Evolutionary conservation across 2,113 vertebrate species (phyloP), one percentile per base, ranked within the genome.

Genomic region (western clawed frog (Xenopus tropicalis)): DNA sequence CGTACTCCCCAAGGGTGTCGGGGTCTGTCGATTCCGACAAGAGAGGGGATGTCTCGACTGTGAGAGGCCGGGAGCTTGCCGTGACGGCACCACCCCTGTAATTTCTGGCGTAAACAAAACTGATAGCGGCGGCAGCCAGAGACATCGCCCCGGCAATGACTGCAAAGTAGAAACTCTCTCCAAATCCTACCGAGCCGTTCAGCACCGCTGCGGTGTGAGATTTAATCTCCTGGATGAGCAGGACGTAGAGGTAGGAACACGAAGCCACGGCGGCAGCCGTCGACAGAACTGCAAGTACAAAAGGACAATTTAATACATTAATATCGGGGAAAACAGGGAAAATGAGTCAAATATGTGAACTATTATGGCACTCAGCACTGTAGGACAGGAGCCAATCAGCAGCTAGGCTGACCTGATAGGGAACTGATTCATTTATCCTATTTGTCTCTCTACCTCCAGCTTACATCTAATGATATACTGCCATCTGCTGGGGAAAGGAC

Each of bases 81-180:
- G 21, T 46, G 12, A 16, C 3, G 1, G 10, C 6, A 19, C 16
- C 23, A 17, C 25, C 6, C 4, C 23, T 14, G 65, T 61, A 37
- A 4, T 13, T 61, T 24, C 17, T 9, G 42, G 72, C 17, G n/a
- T 37, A 61, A 17, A 11, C 12, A 17, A 25, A n/a, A 51, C 80
- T 79, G 11, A 79, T 23, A 4, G 6, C 19, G 0, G 61, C 46
- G 2, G 84, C 83, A 24, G 52, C 1, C 0, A 76, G 0, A 13
- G 84, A 79, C 61, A 83, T 81, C 43, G 82, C 0, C 4, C 82
- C 63, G 13, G 78, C 79, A 14, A 75, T 19, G 0, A 83, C 23
- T 19, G 78, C 65, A 23, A 87, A 78, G 37, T 68, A 80, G 29
- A 83, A 81, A 37, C 86, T 88, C 52, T 86, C 85, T 17, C 86